Conservation (phyloP, 2,888 invertebrate genomes). For the Clistopyga incitator region DNA sequence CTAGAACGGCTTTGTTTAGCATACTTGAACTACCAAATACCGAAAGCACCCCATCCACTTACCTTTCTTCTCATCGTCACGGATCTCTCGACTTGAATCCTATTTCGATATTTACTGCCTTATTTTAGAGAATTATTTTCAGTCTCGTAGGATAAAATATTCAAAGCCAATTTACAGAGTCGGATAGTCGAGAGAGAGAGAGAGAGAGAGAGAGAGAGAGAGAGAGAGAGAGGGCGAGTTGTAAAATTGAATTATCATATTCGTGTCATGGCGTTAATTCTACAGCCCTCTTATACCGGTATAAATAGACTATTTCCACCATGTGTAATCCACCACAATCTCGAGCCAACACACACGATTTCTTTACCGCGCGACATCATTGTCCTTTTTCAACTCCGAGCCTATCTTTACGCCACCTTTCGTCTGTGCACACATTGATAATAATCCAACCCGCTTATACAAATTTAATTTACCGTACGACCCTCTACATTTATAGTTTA, state of each 20-base stretch:
- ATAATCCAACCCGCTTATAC: background rate
- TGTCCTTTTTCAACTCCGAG: background rate
- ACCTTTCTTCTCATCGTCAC: background rate
- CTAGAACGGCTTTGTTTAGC: constrained; percentile 7
- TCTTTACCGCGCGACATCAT: background rate
- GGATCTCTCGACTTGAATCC: background rate
- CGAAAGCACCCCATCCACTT: background rate
- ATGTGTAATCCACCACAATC: constrained; percentile 1
- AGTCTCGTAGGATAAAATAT: background rate
- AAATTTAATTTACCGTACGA: background rate
- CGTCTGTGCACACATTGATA: background rate
- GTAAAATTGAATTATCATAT: background rate
- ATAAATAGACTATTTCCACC: background rate
- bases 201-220: too few species aligned
- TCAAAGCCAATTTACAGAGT: background rate
- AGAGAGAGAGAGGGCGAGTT: background rate
- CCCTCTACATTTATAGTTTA: too few species aligned
- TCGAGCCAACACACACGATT: background rate
- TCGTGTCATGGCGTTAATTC: background rate
- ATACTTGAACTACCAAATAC: background rate
- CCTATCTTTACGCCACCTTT: background rate
- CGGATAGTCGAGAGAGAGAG: background rate
- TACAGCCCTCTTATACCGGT: background rate
- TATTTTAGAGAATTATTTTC: too few species aligned
- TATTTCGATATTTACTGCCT: background rate